phyloP scores from a whole-genome alignment of 2,797 vertebrate species.

The Gymnocypris eckloni region DNA sequence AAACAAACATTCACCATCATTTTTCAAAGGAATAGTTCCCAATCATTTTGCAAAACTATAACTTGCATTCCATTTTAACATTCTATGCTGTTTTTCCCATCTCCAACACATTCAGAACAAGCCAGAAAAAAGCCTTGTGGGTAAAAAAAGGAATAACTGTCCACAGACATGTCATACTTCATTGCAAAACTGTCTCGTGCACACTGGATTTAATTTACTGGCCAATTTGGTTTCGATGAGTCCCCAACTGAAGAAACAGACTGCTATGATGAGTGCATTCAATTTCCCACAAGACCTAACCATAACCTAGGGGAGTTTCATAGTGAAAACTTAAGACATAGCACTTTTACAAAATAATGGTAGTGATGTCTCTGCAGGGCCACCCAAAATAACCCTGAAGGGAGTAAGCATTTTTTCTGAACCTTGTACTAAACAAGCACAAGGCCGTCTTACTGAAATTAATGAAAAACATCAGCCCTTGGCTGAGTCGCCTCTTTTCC shows the following conservation, averaged over 20 bases:
- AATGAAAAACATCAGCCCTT: conserved; percentile 54
- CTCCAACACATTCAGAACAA: conserved; percentile 6
- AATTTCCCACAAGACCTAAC: conserved; percentile 37
- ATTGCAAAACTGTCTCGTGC: conserved; percentile 23
- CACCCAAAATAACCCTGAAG: conserved; percentile 49
- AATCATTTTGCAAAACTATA: background rate
- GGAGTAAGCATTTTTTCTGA: conserved; percentile 43
- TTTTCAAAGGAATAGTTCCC: background rate
- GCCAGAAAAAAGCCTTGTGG: background rate
- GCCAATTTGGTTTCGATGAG: conserved; percentile 48
- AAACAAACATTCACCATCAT: background rate
- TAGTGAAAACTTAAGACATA: conserved; percentile 44
- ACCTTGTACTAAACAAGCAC: conserved; percentile 53
- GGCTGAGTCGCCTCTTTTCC: conserved; percentile 44
- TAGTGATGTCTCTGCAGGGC: conserved; percentile 42
- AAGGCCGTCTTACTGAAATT: conserved; percentile 44
- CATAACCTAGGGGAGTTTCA: conserved; percentile 30
- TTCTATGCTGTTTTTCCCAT: background rate
- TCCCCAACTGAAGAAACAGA: conserved; percentile 24
- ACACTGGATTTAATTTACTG: conserved; percentile 46
- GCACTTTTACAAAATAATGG: conserved; percentile 42
- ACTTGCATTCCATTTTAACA: background rate
- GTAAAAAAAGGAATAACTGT: too few species aligned
- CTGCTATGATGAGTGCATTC: conserved; percentile 21
- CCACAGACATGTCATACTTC: conserved; percentile 1